Base-by-base conservation (phyloP, 2,888 invertebrate genomes). In the Brenthis hecate region DNA sequence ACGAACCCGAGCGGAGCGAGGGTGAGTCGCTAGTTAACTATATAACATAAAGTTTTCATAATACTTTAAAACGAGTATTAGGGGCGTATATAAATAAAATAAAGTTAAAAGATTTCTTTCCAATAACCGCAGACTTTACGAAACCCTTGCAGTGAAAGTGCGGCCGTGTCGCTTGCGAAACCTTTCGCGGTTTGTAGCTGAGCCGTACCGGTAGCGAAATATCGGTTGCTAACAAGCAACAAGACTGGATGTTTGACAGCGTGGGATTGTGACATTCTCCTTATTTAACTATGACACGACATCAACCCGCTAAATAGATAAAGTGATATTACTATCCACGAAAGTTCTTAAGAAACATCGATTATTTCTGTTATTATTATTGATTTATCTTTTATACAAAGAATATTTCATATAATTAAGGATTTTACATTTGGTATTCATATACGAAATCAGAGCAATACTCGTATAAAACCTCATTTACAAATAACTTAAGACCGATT, bases 91-190 rank as follows among this genome's bases (percentile, higher is more conserved):
- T 60, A 50, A 60, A 60, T 5, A 2, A 28, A 32, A 58, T 13
- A 55, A 54, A 16, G 36, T 47, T 5, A 56, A 57, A 65, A 32
- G 13, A 32, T n/a, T 80, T 86, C 85, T 85, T 86, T 86, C 65
- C 61, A 51, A 56, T 23, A 61, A 61, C 55, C 55, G 66, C 66
- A 61, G 61, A 58, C 56, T 66, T 63, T 63, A 61, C 51, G 70
- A 68, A 68, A 68, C 70, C 68, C 48, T 65, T 56, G 63, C 50
- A 64, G 70, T 67, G 70, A 67, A 70, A 70, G 70, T 70, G 67
- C 19, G 48, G 53, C 47, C 50, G 50, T 50, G 50, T 50, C 67
- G 62, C 56, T 67, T 63, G 57, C 54, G 67, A 67, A 70, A 67
- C 70, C 58, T 57, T 65, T 64, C 55, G 69, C 65, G 65, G 65